phyloP scores from a whole-genome alignment of 1,140 invertebrate species.

The Ceratitis capitata region DNA sequence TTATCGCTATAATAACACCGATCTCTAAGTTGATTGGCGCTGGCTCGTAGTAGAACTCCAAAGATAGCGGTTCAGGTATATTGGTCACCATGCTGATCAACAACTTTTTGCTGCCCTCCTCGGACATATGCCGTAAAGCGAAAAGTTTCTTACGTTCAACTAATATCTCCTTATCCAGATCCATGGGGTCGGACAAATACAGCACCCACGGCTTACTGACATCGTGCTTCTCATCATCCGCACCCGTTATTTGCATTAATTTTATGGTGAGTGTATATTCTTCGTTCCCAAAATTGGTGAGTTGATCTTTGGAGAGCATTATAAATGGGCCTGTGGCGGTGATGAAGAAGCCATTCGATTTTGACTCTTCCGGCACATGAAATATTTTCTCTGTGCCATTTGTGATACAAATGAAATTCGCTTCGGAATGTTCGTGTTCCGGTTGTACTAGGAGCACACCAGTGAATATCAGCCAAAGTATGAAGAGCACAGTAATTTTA shows the following conservation, averaged over 20 bases:
- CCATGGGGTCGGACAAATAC: not conserved
- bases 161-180: not conserved
- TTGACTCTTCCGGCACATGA: not conserved
- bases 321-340: not conserved
- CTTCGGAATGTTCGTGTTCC: not conserved
- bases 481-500: not conserved
- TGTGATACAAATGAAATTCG: not conserved
- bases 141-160: not conserved
- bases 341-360: not conserved
- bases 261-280: not conserved
- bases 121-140: not conserved
- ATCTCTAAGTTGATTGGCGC: not conserved
- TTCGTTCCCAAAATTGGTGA: not conserved
- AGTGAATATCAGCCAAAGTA: not conserved
- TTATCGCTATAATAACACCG: not conserved
- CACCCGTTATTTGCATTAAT: not conserved
- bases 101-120: not conserved
- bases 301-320: not conserved
- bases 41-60: not conserved
- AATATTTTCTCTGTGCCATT: not conserved
- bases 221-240: not conserved
- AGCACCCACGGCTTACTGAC: not conserved
- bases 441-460: not conserved
- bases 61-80: not conserved
- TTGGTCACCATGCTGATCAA: not conserved